Evolutionary conservation across 2,797 vertebrate genomes (phyloP), one percentile per base, ranked within the genome.

Genomic region (Mionectes olivaceus): DNA sequence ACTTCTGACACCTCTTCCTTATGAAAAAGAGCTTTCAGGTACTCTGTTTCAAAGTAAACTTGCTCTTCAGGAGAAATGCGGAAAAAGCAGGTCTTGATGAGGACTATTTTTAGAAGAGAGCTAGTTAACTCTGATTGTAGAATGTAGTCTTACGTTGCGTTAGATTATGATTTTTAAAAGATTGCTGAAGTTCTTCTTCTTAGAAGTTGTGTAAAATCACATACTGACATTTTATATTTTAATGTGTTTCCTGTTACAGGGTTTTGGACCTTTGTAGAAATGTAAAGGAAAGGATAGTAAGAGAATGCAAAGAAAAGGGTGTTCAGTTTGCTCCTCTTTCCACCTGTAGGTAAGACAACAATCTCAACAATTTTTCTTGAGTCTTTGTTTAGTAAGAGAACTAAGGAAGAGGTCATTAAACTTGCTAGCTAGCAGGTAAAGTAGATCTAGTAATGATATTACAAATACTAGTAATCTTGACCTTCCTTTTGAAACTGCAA

Each of bases 211-310:
- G 24, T 80, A 77, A 92, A 91, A 89, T 44, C 4, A 21, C 27
- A 19, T 50, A 28, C 4, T 35, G 21, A 84, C 64, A 24, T 32
- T 69, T 79, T 75, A 33, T 93, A 24, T 84, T 89, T 69, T 61
- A 67, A 39, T 76, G 13, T 67, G 28, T 74, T 85, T 76, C 95
- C 59, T 95, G n/a, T 97, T 97, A 41, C 94, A 99, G 99, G 96
- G 99, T 99, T 96, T 97, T 99, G 97, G 99, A 99, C 97, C 98
- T 99, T 92, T 99, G 99, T 97, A 98, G 99, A 96, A 99, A 99
- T 71, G 99, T 99, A 32, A 99, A 99, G 95, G 99, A 99, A 89
- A 98, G 99, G 96, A 99, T 99, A 96, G 94, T 97, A 94, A 98
- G 97, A 94, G 99, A 99, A 97, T 99, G 99, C 97, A 99, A 99